These are phyloP conservation scores for Drosophila suboccidentalis DNA, from an alignment of 2,888 invertebrate species.

Conservation along the genomic window DNA sequence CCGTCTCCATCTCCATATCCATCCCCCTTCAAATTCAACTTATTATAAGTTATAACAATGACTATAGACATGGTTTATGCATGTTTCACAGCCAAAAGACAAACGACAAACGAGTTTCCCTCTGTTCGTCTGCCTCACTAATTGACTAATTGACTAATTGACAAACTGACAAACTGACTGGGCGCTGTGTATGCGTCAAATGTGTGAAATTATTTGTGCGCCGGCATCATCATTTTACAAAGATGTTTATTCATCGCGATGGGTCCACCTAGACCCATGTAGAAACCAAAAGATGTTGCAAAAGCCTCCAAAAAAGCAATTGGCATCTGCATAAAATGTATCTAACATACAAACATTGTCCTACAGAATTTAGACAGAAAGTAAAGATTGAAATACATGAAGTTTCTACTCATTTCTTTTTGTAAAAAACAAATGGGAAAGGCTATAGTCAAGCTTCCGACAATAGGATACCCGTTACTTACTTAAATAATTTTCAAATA, in stretches of 20 bases:
- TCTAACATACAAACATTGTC: constrained; percentile 4
- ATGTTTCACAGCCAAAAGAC: constrained; percentile 35
- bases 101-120: constrained; percentile 55
- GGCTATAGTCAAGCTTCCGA: too few species aligned
- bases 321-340: constrained; percentile 47
- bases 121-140: constrained; percentile 12
- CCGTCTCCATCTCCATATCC: background rate
- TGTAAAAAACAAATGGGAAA: too few species aligned
- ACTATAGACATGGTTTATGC: constrained; percentile 48
- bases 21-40: constrained; percentile 12
- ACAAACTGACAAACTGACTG: constrained; percentile 10
- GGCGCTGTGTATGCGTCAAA: constrained; percentile 67
- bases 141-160: constrained; percentile 30
- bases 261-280: constrained; percentile 14
- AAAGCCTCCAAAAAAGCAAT: constrained; percentile 55
- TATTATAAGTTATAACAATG: constrained; percentile 51
- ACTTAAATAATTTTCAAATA: too few species aligned
- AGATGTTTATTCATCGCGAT: constrained; percentile 76
- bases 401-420: too few species aligned
- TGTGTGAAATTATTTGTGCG: constrained; percentile 75
- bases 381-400: background rate
- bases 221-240: constrained; percentile 79
- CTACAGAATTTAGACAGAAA: background rate
- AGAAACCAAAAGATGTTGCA: constrained; percentile 51
- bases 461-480: too few species aligned